Conservation (phyloP, 2,888 invertebrate species). For the Nebria salina region DNA sequence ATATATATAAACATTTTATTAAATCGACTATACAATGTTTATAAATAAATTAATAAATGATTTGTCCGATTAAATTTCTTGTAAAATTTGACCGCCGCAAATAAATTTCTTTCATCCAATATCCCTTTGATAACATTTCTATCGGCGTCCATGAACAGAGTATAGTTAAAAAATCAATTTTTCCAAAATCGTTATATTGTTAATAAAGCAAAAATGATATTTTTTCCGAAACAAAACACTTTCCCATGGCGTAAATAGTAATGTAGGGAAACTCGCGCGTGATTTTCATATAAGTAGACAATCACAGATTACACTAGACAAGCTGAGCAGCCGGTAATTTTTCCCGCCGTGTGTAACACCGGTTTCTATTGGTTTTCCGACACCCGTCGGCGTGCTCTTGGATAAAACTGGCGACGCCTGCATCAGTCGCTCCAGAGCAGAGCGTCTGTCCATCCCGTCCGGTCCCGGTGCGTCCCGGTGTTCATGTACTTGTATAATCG, state of each 20-base stretch:
- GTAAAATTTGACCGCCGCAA: too few relatives aligned
- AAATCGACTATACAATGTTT: neutral
- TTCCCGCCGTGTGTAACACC: slow-evolving; percentile 54
- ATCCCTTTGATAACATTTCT: too few relatives aligned
- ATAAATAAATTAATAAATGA: too few relatives aligned
- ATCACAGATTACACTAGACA: neutral
- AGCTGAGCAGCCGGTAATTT: neutral
- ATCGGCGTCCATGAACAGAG: too few relatives aligned
- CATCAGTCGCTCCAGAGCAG: slow-evolving; percentile 18
- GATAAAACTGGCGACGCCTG: slow-evolving; percentile 27
- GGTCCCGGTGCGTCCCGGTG: slow-evolving; percentile 21
- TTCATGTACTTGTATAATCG: slow-evolving; percentile 8
- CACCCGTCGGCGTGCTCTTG: slow-evolving; percentile 8
- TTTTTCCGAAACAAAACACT: too few relatives aligned
- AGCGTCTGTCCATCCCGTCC: slow-evolving; percentile 32
- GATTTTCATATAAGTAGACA: neutral
- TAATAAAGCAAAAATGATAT: too few relatives aligned
- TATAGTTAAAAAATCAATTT: too few relatives aligned
- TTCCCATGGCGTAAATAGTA: neutral
- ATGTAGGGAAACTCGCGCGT: slow-evolving; percentile 3
- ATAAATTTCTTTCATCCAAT: too few relatives aligned
- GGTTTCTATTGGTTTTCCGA: slow-evolving; percentile 59
- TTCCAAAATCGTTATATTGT: too few relatives aligned
- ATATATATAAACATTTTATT: neutral
- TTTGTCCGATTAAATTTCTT: too few relatives aligned